These are phyloP conservation scores for Pseudococcus longispinus DNA, from an alignment of 2,888 invertebrate genomes.

Conservation along the genomic window DNA sequence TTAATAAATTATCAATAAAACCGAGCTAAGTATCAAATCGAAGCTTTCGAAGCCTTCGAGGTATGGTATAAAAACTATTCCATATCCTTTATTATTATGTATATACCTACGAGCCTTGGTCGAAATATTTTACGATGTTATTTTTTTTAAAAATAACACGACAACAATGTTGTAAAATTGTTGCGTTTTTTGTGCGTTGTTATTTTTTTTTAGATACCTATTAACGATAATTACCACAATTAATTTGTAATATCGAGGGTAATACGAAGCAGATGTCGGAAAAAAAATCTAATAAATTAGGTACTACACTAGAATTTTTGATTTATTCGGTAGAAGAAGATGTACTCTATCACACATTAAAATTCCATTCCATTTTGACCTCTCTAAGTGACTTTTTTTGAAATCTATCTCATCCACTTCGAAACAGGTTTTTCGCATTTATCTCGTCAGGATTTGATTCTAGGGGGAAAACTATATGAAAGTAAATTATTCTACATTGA, in stretches of 20 bases:
- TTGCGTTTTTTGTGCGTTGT: background rate
- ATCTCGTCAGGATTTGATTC: no score
- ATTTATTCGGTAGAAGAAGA: no score
- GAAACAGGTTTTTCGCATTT: no score
- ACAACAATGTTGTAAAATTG: conserved; percentile 15
- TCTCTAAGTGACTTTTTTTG: no score
- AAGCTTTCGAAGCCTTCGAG: background rate
- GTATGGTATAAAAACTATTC: background rate
- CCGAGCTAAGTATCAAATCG: background rate
- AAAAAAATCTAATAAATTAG: no score
- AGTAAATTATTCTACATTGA: no score
- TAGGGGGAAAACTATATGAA: no score
- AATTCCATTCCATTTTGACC: no score
- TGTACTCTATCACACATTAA: no score
- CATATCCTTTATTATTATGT: background rate
- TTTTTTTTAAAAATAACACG: background rate
- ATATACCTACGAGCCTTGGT: background rate
- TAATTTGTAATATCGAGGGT: background rate
- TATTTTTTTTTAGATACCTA: background rate
- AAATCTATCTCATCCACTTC: no score
- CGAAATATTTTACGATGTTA: background rate
- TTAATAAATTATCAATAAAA: conserved; percentile 9
- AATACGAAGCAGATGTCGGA: background rate
- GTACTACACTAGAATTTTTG: no score
- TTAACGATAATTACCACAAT: background rate